A percentile compares a stretch with the other conserved stretches of the same genome.
Evolutionary conservation across 2,797 vertebrate species (phyloP).

Genomic region (Chromis chromis): DNA sequence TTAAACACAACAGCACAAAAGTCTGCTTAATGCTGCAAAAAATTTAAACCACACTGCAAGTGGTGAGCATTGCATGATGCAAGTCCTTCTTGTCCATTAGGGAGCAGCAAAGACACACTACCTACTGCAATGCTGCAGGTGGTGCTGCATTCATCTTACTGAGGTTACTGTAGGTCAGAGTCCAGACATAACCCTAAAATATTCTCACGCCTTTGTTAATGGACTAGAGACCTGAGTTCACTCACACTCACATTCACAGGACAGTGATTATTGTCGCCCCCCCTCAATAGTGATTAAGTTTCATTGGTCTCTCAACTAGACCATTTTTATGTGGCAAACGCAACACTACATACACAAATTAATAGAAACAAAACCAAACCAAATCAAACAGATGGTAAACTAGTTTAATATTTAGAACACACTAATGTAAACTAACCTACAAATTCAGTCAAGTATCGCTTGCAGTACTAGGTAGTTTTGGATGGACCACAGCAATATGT

Average conservation of each 20-base stretch:
- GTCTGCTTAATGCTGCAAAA: neutral
- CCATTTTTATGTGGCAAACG: neutral
- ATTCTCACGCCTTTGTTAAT: constrained; percentile 58
- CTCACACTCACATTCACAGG: constrained; percentile 52
- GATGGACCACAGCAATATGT: neutral
- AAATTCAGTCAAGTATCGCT: neutral
- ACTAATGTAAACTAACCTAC: neutral
- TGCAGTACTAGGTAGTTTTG: neutral
- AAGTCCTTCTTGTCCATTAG: constrained; percentile 49
- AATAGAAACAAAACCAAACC: constrained; percentile 1
- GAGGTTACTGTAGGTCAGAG: constrained; percentile 87
- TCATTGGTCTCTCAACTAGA: neutral
- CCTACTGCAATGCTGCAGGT: constrained; percentile 43
- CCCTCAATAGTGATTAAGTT: neutral
- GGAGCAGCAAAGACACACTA: constrained; percentile 53
- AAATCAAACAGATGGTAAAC: neutral
- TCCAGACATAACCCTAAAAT: constrained; percentile 79
- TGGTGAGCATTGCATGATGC: constrained; percentile 6
- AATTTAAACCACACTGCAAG: neutral
- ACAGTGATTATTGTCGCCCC: constrained; percentile 2
- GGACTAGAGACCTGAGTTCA: constrained; percentile 45
- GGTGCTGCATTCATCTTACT: constrained; percentile 30
- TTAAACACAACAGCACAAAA: neutral
- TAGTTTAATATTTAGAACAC: neutral
- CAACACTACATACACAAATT: neutral